phyloP scores from a whole-genome alignment of 2,113 vertebrate genomes.

The Cynocephalus volans region DNA sequence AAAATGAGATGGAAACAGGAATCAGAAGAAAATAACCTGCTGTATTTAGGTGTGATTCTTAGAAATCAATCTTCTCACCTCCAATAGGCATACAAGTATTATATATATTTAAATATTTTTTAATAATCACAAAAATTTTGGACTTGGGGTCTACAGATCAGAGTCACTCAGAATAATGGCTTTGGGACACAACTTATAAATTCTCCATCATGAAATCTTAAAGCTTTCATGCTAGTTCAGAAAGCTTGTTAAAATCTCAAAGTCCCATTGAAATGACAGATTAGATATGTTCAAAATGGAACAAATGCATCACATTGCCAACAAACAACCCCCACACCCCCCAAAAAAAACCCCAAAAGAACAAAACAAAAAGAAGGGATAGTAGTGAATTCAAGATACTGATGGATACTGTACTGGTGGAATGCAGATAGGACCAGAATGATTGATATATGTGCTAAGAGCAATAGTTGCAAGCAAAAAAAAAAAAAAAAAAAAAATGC shows the following conservation, averaged over 20 bases:
- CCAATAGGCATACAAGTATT: neutral
- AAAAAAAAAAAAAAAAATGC: no score
- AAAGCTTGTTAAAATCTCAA: neutral
- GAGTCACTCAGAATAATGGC: neutral
- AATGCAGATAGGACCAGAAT: neutral
- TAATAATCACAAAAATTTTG: neutral
- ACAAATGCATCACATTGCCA: neutral
- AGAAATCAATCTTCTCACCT: neutral
- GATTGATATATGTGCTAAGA: neutral
- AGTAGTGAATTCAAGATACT: neutral
- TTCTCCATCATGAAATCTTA: neutral
- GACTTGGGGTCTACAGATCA: neutral
- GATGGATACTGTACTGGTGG: neutral
- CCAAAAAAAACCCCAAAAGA: neutral
- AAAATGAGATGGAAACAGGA: neutral
- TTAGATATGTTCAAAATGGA: neutral
- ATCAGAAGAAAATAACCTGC: neutral
- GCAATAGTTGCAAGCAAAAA: neutral
- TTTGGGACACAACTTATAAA: neutral
- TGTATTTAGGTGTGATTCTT: neutral
- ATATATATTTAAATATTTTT: neutral
- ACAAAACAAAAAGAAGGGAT: neutral
- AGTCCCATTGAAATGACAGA: neutral
- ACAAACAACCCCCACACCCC: no score
- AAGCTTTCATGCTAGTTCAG: neutral